These are phyloP conservation scores for Sula dactylatra DNA, from an alignment of 2,113 vertebrate species.

Conservation along the genomic window DNA sequence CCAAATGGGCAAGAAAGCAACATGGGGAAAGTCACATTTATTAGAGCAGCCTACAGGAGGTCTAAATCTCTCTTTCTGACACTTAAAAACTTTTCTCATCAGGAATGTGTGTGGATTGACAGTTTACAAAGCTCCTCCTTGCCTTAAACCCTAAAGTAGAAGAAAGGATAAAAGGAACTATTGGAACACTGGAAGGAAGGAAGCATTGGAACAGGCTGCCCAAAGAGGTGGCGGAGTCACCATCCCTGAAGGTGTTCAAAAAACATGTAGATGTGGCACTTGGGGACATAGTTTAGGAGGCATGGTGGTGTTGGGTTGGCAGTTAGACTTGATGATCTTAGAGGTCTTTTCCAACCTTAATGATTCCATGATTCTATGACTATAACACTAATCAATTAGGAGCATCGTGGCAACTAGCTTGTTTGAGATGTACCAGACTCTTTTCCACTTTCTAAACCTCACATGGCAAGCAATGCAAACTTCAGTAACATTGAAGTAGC, in stretches of 20 bases:
- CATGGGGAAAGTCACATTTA: background rate
- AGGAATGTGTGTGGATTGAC: background rate
- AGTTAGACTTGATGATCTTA: too few species aligned
- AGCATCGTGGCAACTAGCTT: background rate
- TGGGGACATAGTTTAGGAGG: too few species aligned
- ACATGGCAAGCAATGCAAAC: background rate
- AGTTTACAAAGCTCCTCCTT: background rate
- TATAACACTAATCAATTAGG: background rate
- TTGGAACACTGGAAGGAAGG: too few species aligned
- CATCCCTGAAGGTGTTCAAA: too few species aligned
- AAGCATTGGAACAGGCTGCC: too few species aligned
- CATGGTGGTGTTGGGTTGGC: too few species aligned
- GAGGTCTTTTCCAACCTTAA: too few species aligned
- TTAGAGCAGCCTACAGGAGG: background rate
- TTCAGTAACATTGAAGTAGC: background rate
- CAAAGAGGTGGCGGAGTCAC: too few species aligned
- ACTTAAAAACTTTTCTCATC: background rate
- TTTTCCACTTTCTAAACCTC: background rate
- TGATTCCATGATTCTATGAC: too few species aligned
- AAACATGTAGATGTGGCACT: too few species aligned
- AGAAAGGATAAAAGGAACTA: background rate
- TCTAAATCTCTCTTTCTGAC: background rate
- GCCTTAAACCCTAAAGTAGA: background rate
- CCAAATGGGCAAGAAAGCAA: background rate
- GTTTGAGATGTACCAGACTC: background rate